Evolutionary conservation across 1,140 invertebrate genomes (phyloP).

Genomic region (Diorhabda carinulata): DNA sequence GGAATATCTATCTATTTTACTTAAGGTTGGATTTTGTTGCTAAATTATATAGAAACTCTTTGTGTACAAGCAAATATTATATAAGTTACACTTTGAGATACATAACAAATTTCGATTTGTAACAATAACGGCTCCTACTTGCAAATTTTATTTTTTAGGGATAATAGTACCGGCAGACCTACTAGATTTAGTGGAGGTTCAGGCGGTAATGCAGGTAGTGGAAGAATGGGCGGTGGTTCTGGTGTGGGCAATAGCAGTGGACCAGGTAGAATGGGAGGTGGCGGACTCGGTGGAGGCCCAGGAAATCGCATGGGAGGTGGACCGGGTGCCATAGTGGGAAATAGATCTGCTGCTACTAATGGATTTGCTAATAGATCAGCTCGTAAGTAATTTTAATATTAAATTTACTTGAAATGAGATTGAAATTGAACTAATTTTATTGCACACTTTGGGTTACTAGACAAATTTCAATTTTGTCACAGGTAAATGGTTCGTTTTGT

Average conservation of each 20-base stretch:
- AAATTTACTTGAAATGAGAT: background rate
- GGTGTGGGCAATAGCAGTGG: background rate
- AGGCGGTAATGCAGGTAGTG: background rate
- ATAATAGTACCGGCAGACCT: background rate
- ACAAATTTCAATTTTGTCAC: background rate
- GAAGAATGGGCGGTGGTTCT: background rate
- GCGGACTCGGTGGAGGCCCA: background rate
- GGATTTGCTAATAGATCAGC: background rate
- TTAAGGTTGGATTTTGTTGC: too few species aligned
- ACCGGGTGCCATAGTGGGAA: background rate
- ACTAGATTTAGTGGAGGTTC: background rate
- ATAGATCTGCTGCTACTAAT: background rate
- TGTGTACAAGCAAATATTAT: too few species aligned
- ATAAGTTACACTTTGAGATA: too few species aligned
- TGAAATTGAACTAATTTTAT: background rate
- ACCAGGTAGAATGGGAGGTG: background rate
- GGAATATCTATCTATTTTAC: too few species aligned
- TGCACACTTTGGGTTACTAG: background rate
- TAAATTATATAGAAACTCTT: too few species aligned
- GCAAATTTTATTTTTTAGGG: background rate
- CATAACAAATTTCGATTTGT: too few species aligned
- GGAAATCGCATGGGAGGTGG: background rate
- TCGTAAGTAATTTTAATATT: background rate
- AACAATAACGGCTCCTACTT: too few species aligned
- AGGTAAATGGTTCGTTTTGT: background rate